phyloP scores from a whole-genome alignment of 2,797 vertebrate species.

The Bucorvus abyssinicus region DNA sequence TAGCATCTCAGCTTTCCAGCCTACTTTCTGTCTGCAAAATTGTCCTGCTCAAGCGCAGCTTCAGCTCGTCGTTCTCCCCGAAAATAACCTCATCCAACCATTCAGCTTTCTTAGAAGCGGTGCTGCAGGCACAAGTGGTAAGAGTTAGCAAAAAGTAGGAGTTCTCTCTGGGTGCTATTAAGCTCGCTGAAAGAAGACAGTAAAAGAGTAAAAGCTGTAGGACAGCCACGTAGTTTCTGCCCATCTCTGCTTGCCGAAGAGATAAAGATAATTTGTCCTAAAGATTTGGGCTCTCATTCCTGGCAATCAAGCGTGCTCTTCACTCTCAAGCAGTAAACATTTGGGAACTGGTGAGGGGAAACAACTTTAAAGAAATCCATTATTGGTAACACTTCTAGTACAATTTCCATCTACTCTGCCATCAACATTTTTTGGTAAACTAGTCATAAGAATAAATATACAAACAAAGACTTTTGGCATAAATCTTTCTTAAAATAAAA shows the following conservation, averaged over 20 bases:
- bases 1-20: neutral
- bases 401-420: neutral
- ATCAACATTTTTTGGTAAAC: neutral
- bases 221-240: neutral
- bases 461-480: neutral
- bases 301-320: neutral
- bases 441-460: neutral
- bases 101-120: neutral
- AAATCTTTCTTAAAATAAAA: neutral
- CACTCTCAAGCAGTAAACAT: neutral
- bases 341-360: neutral
- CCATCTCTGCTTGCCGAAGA: neutral
- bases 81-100: neutral
- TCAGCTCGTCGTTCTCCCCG: neutral
- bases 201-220: neutral
- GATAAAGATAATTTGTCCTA: neutral
- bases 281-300: neutral
- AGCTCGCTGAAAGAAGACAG: neutral
- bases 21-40: neutral
- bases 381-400: neutral
- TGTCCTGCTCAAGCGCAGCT: neutral
- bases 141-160: neutral
- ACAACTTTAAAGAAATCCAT: neutral
- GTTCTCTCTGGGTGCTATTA: neutral
- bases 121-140: neutral